Evolutionary conservation across 2,888 invertebrate genomes (phyloP), one percentile per base, ranked within the genome.

Genomic region (Dexiosoma caninum): DNA sequence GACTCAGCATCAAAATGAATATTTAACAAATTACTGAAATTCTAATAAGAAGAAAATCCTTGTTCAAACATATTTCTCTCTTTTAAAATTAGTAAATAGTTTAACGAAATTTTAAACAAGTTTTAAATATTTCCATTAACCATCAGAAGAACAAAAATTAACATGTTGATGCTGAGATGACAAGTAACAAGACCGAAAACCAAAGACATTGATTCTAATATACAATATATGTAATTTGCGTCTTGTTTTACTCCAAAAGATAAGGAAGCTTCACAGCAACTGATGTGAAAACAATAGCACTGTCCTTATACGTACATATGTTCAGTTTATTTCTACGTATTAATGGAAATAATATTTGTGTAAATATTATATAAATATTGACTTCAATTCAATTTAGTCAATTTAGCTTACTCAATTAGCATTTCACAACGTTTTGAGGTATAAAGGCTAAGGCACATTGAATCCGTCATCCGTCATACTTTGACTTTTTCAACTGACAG

Each of bases 111-210:
- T 23, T 21, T 57, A 66, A 75, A n/a, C 42, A 67, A 59, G n/a
- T 66, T 46, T 74, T 40, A 57, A 57, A 74, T 64, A 66, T 74
- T 66, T 8, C 40, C 57, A 74, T 66, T 57, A 74, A 66, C 55
- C 30, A 49, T 21, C 16, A 49, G 30, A 44, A 30, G 19, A 10
- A 19, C 4, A 59, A 32, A 44, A 42, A 19, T 23, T 19, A 23
- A 64, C 53, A 32, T 57, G 66, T 35, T 23, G 37, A 40, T 40
- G 55, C 57, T 42, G 59, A 67, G 66, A 76, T 71, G 51, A 72
- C 76, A 59, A 71, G 62, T 35, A 55, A 67, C 60, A 81, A 62
- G 53, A 71, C 55, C 71, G 62, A 62, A 70, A 57, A 79, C 62
- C 51, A 69, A 79, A 62, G 49, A 72, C 51, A 40, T 49, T 76